Percentiles rank a stretch among this genome's conserved stretches.
Conservation (phyloP, 2,113 vertebrate species). For the Chaetodon trifascialis region DNA sequence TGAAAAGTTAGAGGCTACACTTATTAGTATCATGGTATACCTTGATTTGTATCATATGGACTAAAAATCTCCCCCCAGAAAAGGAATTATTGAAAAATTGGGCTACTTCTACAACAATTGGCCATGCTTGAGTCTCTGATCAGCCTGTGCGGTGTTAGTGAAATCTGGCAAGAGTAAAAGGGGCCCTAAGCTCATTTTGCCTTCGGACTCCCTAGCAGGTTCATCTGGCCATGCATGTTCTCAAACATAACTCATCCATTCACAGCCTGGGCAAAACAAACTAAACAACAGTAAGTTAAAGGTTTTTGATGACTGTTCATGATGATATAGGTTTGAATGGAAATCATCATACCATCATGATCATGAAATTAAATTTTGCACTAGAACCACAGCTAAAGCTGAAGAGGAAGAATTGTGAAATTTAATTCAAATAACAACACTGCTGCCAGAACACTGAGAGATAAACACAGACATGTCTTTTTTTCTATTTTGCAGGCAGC, state of each 20-base stretch:
- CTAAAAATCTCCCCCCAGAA: not conserved
- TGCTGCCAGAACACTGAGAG: conserved; percentile 23
- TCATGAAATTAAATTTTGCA: not conserved
- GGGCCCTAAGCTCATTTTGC: not conserved
- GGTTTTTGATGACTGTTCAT: not conserved
- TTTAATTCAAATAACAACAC: not conserved
- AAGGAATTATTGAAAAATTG: not conserved
- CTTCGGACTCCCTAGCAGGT: not conserved
- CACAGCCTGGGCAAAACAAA: not conserved
- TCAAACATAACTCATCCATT: not conserved
- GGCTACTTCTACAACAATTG: not conserved
- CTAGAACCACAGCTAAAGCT: not conserved
- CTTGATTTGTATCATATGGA: not conserved
- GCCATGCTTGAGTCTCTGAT: not conserved
- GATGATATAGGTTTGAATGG: not conserved
- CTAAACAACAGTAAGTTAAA: not conserved
- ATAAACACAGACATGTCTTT: conserved; percentile 43
- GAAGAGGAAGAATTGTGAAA: not conserved
- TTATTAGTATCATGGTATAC: not conserved
- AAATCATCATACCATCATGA: not conserved
- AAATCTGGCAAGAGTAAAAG: not conserved
- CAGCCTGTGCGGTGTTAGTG: not conserved
- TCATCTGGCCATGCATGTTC: not conserved
- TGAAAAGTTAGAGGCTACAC: no score
- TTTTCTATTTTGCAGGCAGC: conserved; percentile 86